Percentiles rank a stretch among this genome's conserved stretches.
Evolutionary conservation across 2,113 vertebrate genomes (phyloP).

Genomic region (Dryoscopus gambensis): DNA sequence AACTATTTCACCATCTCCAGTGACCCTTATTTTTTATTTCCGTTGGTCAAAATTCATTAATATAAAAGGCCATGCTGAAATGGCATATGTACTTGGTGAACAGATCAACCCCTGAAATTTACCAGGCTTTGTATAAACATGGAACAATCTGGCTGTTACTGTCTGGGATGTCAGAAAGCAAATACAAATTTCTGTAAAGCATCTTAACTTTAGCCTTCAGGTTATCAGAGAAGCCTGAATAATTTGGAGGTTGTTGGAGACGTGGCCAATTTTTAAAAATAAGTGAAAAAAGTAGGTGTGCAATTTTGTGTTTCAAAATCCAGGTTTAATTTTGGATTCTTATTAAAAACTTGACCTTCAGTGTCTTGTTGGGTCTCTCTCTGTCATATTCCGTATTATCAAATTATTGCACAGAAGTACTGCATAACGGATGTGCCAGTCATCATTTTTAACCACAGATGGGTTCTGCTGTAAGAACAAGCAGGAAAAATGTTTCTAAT

Average conservation of each 20-base stretch:
- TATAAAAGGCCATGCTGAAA: not conserved
- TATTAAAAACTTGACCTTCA: not conserved
- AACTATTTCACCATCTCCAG: not conserved
- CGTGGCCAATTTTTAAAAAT: accelerated
- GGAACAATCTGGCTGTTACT: not conserved
- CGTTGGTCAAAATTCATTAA: not conserved
- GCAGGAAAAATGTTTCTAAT: not conserved
- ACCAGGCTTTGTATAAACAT: not conserved
- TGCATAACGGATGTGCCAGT: not conserved
- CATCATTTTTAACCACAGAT: not conserved
- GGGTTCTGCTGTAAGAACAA: not conserved
- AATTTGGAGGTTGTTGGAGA: not conserved
- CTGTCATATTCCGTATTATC: not conserved
- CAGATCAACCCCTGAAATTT: not conserved
- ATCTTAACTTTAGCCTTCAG: not conserved
- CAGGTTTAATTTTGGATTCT: not conserved
- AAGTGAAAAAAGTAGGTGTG: no score
- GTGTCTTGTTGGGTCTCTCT: not conserved
- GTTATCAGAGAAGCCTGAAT: not conserved
- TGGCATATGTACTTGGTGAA: not conserved
- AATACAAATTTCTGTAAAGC: not conserved
- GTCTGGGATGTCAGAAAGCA: not conserved
- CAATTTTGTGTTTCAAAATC: not conserved
- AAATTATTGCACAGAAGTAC: not conserved
- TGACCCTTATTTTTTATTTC: not conserved